Evolutionary conservation across 92 coral and sea anemone genomes (phyloP), one percentile per base, ranked within the genome.

Genomic region (Zoanthus sansibaricus): DNA sequence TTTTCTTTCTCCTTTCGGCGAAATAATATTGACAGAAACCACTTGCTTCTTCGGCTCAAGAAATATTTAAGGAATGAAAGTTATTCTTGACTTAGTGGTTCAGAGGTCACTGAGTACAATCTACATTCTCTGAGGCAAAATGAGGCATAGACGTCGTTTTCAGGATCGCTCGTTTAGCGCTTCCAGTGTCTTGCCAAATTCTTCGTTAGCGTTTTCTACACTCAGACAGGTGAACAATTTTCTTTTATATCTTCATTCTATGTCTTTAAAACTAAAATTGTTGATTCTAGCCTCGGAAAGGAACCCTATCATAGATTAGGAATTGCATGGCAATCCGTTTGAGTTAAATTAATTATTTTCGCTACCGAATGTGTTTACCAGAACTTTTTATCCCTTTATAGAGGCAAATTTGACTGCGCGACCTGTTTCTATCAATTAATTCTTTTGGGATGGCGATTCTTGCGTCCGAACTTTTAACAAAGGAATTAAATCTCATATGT

Each of bases 51-150:
- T 66, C 52, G 72, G 25, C 75, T 6, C 42, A 14, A 13, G 48
- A 80, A 67, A 80, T 11, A 80, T 80, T 37, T 16, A 7, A 80
- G 73, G 85, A 80, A 80, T 67, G 20, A 9, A 46, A 80, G 5
- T 80, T 80, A 80, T 66, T 67, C 14, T 80, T n/a, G 44, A 49
- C 44, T 46, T 62, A 64, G 59, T 62, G 45, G 75, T 80, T 66
- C 74, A 13, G 56, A 66, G 62, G 75, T 21, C 72, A 31, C 59
- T 21, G 10, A n/a, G 18, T 30, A 15, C 30, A n/a, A 62, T 62
- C 69, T 8, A 17, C 74, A 80, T 47, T 80, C 59, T 42, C 75
- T 80, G 62, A 64, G 70, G 32, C 85, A 67, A 69, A 80, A 80
- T 66, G 85, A 6, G 25, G 11, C 85, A 80, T 58, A 67, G 85